A percentile compares a stretch with the other conserved stretches of the same genome.
Conservation (phyloP, 64 coral and sea anemone species). For the Acropora tenuis region DNA sequence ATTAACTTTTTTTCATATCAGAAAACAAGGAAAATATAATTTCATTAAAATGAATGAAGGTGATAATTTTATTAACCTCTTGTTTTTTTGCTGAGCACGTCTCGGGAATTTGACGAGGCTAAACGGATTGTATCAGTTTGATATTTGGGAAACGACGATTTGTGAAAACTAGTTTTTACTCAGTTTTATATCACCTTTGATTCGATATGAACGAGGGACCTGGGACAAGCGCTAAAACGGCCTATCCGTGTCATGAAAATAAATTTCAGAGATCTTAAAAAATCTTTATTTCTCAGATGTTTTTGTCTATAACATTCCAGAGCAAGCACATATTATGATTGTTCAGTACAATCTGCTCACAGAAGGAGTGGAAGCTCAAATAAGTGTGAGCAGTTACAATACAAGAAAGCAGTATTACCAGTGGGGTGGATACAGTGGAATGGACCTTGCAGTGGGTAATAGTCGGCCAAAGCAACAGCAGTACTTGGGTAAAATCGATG, state of each 20-base stretch:
- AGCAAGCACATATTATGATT: background rate
- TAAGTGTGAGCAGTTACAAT: background rate
- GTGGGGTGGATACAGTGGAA: slow-evolving; percentile 35
- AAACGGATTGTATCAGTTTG: too few relatives aligned
- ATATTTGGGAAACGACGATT: too few relatives aligned
- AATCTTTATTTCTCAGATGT: background rate
- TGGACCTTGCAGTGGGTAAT: slow-evolving; percentile 50
- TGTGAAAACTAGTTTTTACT: too few relatives aligned
- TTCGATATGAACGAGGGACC: too few relatives aligned
- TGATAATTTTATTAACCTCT: too few relatives aligned
- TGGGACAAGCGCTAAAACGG: too few relatives aligned
- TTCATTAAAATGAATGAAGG: too few relatives aligned
- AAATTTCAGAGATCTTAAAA: background rate
- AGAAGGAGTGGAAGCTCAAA: slow-evolving; percentile 24
- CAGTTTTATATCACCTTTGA: too few relatives aligned
- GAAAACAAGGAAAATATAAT: too few relatives aligned
- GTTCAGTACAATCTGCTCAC: slow-evolving; percentile 55
- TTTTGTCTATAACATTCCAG: background rate
- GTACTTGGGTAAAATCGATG: slow-evolving; percentile 39
- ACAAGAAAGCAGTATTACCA: slow-evolving; percentile 6
- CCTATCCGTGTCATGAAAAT: too few relatives aligned
- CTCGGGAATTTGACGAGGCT: too few relatives aligned
- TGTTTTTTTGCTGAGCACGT: too few relatives aligned
- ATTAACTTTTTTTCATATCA: background rate
- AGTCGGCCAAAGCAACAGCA: background rate